Evolutionary conservation across 1,140 invertebrate species (phyloP), one percentile per base, ranked within the genome.

Genomic region (Metopolophium dirhodum): DNA sequence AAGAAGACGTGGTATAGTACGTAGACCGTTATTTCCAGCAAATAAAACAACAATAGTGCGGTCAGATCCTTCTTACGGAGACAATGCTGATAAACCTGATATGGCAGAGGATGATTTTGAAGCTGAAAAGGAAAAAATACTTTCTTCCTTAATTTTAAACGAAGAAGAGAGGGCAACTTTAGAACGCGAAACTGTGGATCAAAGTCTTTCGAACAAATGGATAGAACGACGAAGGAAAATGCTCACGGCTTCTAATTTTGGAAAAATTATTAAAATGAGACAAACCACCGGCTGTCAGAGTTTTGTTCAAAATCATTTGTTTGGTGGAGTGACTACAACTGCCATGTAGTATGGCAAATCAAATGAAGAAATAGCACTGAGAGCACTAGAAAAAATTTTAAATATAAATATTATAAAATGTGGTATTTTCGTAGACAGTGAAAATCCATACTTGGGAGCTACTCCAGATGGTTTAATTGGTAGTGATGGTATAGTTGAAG

Each of bases 181-280:
- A 61, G 57, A 61, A 61, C 57, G 57, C 0, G 57, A 61, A 30
- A 61, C 57, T 23, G 57, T 61, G 57, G 57, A 61, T 30, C 23
- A 26, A 30, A 61, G 23, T 61, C 9, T 77, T 11, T 77, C 68
- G 0, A 77, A 77, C 30, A 77, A 77, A 77, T 77, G 68, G 68
- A 35, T 77, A n/a, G 68, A 77, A 35, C 30, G 68, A 77, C 8
- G 68, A 77, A 77, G 68, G 30, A 77, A 77, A 77, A 77, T 77
- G 68, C 30, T 77, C 30, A 77, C 68, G 1, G 30, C 68, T 11
- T 77, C 68, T 77, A 77, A 77, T 77, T 77, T 77, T 77, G 68
- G 68, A 35, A 77, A 30, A 77, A 77, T 77, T 77, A 77, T 77
- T 35, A 77, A 77, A 77, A 77, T 77, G 68, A 77, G 68, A 77